A percentile compares a stretch with the other conserved stretches of the same genome.
Conservation (phyloP, 2,797 vertebrate genomes). For the Urosaurus nigricauda region DNA sequence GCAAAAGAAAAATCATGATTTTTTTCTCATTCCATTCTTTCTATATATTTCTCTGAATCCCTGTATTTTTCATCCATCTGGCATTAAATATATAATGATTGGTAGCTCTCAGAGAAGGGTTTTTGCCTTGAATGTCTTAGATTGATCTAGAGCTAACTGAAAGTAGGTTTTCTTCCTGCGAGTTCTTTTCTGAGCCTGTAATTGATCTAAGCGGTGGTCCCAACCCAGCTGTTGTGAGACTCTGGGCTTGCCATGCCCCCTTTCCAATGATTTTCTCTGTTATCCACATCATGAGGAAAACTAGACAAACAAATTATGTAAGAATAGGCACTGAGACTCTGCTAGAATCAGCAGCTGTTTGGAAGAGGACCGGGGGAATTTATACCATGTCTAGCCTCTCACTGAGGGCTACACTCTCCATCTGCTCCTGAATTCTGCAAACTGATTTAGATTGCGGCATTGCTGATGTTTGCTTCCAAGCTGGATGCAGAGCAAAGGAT, state of each 20-base stretch:
- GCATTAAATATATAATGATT: not conserved
- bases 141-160: not conserved
- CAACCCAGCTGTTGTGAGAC: not conserved
- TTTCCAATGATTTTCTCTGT: fast-evolving
- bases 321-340: not conserved
- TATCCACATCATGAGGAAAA: not conserved
- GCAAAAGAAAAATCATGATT: not conserved
- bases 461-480: not conserved
- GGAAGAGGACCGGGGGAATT: slow-evolving; percentile 40
- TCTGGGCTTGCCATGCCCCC: not conserved
- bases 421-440: slow-evolving; percentile 55
- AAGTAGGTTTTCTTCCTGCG: not conserved
- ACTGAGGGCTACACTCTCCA: slow-evolving; percentile 5
- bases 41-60: not conserved
- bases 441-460: slow-evolving; percentile 27
- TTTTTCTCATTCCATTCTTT: not conserved
- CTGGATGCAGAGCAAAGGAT: not conserved
- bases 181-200: not conserved
- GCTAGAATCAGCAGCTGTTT: slow-evolving; percentile 55
- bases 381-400: slow-evolving; percentile 10
- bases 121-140: not conserved
- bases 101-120: not conserved
- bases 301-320: slow-evolving; percentile 20
- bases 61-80: not conserved
- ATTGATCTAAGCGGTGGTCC: not conserved